Base-by-base conservation (phyloP, 1,140 invertebrate genomes). In the Lepidostoma basale region DNA sequence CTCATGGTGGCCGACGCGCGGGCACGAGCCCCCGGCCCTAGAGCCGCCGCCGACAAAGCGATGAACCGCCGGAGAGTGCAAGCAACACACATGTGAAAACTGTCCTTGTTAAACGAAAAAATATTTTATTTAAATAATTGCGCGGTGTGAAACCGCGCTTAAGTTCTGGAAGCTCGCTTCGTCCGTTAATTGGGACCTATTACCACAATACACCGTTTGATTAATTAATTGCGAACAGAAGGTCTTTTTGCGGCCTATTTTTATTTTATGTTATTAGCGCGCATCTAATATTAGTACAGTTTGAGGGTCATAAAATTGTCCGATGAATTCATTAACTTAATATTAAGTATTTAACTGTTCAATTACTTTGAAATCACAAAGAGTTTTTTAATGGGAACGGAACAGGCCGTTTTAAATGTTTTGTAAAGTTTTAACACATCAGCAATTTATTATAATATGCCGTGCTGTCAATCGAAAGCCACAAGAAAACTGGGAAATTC, bases 1-100 rank as follows among this genome's bases (percentile, higher is more conserved):
- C 80, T 79, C 80, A 83, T 82, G 81, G 80, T 80, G 79, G 80
- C 58, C 25, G 54, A 36, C 18, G 40, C 54, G 39, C 64, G 52
- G 42, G 60, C 64, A n/a, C 54, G 30, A 23, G 33, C 64, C 45
- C 56, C 40, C 16, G 49, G 56, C 56, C 45, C 63, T 25, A 62
- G 36, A 23, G 67, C 68, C 52, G 60, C 62, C 47, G 62, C 54
- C 18, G 67, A 62, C 47, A 65, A 65, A 49, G 67, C 67, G 45
- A 59, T 64, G 59, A 14, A 63, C 10, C 67, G 67, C 59, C 49
- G 58, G 9, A 44, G 40, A 33, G 68, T 42, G 62, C 65, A 68
- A 60, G 64, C 70, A 40, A 60, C 65, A 59, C 63, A 71, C 69
- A 67, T 71, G 59, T 67, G 70, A 68, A 68, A 62, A 62, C 67